phyloP scores from a whole-genome alignment of 2,113 vertebrate genomes.

The Phalacrocorax aristotelis region DNA sequence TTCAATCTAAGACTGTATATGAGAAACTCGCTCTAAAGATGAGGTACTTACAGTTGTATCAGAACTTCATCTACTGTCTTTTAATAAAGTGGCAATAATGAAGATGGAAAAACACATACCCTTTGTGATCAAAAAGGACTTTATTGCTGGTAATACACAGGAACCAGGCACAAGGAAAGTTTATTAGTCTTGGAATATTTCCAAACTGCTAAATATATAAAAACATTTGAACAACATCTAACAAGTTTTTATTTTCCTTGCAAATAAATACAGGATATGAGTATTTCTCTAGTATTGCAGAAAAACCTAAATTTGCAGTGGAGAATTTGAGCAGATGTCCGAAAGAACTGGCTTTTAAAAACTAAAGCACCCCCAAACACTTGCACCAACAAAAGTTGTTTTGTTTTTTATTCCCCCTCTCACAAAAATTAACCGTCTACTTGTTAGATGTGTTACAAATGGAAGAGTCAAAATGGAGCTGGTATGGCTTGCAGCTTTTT shows the following conservation, averaged over 20 bases:
- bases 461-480: not conserved
- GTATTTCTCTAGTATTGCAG: not conserved
- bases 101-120: not conserved
- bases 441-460: conserved; percentile 30
- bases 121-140: not conserved
- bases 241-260: conserved; percentile 23
- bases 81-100: not conserved
- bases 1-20: not conserved
- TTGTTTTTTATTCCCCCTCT: not conserved
- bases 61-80: not conserved
- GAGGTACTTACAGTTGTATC: not conserved
- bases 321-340: not conserved
- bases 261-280: conserved; percentile 19
- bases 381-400: conserved; percentile 8
- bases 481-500: conserved; percentile 33
- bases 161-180: not conserved
- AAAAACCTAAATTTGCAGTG: not conserved
- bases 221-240: not conserved
- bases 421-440: conserved; percentile 29
- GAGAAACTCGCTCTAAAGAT: not conserved
- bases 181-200: conserved; percentile 10
- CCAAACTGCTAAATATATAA: not conserved
- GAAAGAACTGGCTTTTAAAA: not conserved
- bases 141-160: not conserved
- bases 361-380: not conserved